phyloP scores from a whole-genome alignment of 2,113 vertebrate species.

The Isurus oxyrinchus region DNA sequence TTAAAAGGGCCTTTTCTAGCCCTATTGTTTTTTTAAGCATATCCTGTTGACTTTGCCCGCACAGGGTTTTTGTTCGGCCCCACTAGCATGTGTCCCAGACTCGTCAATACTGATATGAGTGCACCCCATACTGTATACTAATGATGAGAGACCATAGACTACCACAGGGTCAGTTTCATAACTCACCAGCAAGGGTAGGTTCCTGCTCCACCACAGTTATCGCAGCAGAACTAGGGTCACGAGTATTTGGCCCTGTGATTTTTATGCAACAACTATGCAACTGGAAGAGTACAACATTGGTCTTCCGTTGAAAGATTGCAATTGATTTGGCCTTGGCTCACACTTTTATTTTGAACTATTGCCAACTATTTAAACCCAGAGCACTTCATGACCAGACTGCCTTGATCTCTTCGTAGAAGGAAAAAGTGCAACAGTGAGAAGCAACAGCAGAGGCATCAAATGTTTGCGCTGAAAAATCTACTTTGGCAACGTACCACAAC shows the following conservation, averaged over 20 bases:
- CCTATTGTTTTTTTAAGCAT: not conserved
- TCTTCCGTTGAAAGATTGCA: not conserved
- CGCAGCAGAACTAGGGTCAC: not conserved
- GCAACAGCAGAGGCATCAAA: not conserved
- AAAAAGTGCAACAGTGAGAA: slow-evolving; percentile 1
- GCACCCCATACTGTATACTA: not conserved
- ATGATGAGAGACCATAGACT: not conserved
- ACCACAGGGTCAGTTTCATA: not conserved
- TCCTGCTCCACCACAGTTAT: not conserved
- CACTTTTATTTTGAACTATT: not conserved
- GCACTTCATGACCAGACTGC: not conserved
- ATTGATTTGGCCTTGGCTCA: not conserved
- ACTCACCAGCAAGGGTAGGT: not conserved
- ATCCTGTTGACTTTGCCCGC: not conserved
- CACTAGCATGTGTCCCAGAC: not conserved
- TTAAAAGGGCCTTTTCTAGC: not conserved
- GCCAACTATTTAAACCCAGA: not conserved
- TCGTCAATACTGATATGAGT: not conserved
- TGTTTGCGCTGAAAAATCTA: not conserved
- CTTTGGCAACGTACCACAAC: not conserved
- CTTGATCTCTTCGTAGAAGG: not conserved
- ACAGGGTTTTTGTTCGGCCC: not conserved
- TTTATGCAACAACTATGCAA: not conserved
- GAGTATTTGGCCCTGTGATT: not conserved
- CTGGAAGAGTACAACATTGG: not conserved